These are phyloP conservation scores for Suncus etruscus DNA, from an alignment of 2,113 vertebrate genomes.

Conservation along the genomic window DNA sequence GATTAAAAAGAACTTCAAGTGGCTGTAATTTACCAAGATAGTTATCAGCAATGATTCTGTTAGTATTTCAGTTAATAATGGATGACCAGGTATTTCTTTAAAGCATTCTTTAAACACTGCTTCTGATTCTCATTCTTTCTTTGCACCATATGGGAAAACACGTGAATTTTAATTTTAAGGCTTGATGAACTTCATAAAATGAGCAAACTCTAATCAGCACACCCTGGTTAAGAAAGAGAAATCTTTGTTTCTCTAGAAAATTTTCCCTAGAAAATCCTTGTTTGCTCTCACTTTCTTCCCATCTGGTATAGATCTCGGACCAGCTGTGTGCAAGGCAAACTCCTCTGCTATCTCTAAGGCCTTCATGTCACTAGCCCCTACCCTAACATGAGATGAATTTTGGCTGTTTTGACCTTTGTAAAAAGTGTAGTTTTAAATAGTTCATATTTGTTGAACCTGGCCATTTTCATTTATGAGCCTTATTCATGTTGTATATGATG, in stretches of 20 bases:
- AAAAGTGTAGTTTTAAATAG: not conserved
- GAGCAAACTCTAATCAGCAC: not conserved
- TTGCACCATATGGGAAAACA: not conserved
- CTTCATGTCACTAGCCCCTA: not conserved
- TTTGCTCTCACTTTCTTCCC: not conserved
- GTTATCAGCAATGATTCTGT: not conserved
- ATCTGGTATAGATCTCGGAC: too few species aligned
- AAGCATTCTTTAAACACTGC: not conserved
- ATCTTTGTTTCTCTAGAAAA: too few species aligned
- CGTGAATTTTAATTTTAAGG: not conserved
- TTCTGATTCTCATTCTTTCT: not conserved
- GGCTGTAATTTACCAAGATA: not conserved
- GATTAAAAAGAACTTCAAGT: conserved; percentile 19
- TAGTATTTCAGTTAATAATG: not conserved
- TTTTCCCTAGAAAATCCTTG: not conserved
- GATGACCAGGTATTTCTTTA: not conserved
- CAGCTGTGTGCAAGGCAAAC: too few species aligned
- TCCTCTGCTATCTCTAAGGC: too few species aligned
- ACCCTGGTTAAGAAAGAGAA: conserved; percentile 17
- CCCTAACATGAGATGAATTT: not conserved
- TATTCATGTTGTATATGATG: not conserved
- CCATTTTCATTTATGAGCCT: conserved; percentile 1
- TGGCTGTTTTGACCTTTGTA: not conserved
- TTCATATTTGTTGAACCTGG: not conserved
- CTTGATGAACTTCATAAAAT: conserved; percentile 24